A percentile compares a stretch with the other conserved stretches of the same genome.
Conservation (phyloP, 2,797 vertebrate species). For the Semotilus atromaculatus region DNA sequence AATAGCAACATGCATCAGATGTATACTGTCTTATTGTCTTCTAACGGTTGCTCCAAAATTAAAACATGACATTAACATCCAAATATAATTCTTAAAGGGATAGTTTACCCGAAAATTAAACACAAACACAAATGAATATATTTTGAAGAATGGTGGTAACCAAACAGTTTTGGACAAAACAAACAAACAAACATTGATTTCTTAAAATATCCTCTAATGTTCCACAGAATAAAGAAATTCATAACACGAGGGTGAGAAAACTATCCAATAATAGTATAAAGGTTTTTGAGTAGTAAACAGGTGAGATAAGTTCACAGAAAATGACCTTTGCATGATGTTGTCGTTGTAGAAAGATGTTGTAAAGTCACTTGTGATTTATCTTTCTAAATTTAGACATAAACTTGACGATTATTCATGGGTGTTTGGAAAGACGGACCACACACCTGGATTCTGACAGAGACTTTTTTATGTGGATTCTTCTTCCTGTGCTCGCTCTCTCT, state of each 20-base stretch:
- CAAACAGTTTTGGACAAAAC: not conserved
- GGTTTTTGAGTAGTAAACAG: slow-evolving; percentile 12
- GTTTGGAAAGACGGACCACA: slow-evolving; percentile 15
- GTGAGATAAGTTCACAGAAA: not conserved
- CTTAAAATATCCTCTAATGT: not conserved
- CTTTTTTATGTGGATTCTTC: slow-evolving; percentile 5
- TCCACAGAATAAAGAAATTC: not conserved
- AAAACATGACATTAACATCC: not conserved
- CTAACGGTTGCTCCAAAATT: not conserved
- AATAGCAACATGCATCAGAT: not conserved
- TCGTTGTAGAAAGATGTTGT: not conserved
- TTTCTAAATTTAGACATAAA: slow-evolving; percentile 44
- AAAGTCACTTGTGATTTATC: slow-evolving; percentile 8
- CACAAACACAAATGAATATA: not conserved
- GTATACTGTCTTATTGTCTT: not conserved
- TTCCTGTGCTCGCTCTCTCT: not conserved
- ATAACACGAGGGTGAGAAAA: not conserved
- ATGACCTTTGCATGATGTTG: slow-evolving; percentile 2
- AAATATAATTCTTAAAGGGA: not conserved
- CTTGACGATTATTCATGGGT: not conserved
- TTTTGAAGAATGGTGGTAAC: not conserved
- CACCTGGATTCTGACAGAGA: slow-evolving; percentile 34
- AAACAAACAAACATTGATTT: not conserved
- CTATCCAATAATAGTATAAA: too few species aligned
- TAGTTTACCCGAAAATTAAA: not conserved